Base-by-base conservation (phyloP, 2,888 invertebrate genomes). In the Acleris laterana region DNA sequence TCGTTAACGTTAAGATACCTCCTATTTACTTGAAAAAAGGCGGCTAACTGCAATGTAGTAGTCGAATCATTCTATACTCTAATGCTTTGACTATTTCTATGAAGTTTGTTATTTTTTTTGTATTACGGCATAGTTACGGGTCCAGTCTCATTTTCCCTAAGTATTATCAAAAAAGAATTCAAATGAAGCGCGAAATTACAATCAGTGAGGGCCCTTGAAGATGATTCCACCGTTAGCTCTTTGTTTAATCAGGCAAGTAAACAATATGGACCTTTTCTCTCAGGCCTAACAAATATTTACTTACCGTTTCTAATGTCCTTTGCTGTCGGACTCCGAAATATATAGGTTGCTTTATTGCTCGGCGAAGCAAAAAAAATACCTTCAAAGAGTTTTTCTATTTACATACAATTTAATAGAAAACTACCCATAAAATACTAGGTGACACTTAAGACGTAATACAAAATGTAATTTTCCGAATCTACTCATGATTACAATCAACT, bases 171-270 rank as follows among this genome's bases (percentile, higher is more conserved):
- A 68, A 38, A 65, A 66, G 62, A 60, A 60, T 64, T 64, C 61
- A 65, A 63, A 64, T 66, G 64, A 68, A 62, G 66, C 68, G 58
- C 56, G 63, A 68, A 70, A 68, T 68, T 66, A 68, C 63, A 68
- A 68, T 68, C 70, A 63, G 61, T 53, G 52, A 25, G 56, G 25
- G 55, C 65, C 58, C 68, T 68, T 64, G 65, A 65, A 59, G 60
- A 68, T 66, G 64, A 66, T 65, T 60, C 52, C 46, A 60, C 59
- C 51, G 59, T 63, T 67, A 62, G 62, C 56, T 66, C 68, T 62
- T 70, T 70, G 68, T 68, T 68, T 70, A 68, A 70, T 70, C 70
- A 70, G 62, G 60, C 61, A 62, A 70, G 64, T 61, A 70, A 68
- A 68, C 64, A 68, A 68, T 68, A 65, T 65, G 52, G 53, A 68